Conservation (phyloP, 2,113 vertebrate genomes). For the Tachuris rubrigastra region DNA sequence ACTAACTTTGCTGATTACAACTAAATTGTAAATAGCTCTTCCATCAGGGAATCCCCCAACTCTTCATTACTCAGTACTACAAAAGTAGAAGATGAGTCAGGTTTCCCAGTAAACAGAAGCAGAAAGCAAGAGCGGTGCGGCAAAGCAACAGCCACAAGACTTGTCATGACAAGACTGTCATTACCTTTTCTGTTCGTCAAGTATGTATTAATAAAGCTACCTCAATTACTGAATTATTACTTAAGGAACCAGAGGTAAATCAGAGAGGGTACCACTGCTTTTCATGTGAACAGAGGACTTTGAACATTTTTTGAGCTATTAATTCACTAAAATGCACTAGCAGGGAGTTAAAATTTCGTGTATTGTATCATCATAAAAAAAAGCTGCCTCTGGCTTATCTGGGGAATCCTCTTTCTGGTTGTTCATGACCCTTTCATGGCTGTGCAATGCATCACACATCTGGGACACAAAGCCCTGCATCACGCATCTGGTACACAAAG, state of each 20-base stretch:
- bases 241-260: neutral
- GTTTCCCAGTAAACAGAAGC: conserved; percentile 2
- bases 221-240: neutral
- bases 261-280: neutral
- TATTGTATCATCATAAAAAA: neutral
- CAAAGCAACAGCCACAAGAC: neutral
- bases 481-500: neutral
- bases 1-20: neutral
- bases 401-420: neutral
- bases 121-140: neutral
- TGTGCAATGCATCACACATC: neutral
- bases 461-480: neutral
- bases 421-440: neutral
- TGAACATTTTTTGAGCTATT: neutral
- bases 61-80: neutral
- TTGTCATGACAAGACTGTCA: neutral
- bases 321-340: neutral
- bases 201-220: neutral
- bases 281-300: neutral
- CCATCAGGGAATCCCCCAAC: conserved; percentile 10
- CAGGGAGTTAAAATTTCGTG: neutral
- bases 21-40: neutral
- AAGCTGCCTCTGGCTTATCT: neutral
- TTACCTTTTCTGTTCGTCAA: neutral
- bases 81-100: conserved; percentile 34